phyloP scores from a whole-genome alignment of 2,888 invertebrate species.

The Physocephala rufipes region DNA sequence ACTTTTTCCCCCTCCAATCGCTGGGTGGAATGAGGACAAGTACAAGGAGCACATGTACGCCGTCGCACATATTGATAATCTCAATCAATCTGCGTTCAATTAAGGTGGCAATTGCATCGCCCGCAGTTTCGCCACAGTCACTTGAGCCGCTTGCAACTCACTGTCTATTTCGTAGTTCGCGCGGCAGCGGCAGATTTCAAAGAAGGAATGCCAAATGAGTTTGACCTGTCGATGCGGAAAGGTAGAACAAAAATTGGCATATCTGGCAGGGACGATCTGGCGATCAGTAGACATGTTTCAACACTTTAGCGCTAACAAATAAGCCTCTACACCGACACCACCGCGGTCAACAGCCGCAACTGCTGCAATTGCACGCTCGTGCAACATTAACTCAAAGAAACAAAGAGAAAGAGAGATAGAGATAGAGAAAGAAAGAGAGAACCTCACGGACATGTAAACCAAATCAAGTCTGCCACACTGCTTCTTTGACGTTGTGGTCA shows the following conservation, averaged over 20 bases:
- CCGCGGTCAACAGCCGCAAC: background rate
- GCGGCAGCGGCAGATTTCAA: conserved; percentile 18
- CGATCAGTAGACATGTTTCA: background rate
- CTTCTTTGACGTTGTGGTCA: too few relatives aligned
- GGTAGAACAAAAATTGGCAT: conserved; percentile 22
- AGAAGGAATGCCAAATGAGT: conserved; percentile 14
- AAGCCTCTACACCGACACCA: background rate
- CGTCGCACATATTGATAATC: too few relatives aligned
- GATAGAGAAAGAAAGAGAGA: too few relatives aligned
- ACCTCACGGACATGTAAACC: too few relatives aligned
- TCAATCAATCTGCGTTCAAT: conserved; percentile 7
- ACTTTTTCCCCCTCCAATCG: too few relatives aligned
- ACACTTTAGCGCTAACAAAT: conserved; percentile 1
- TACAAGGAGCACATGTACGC: too few relatives aligned
- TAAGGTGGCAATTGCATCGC: conserved; percentile 15
- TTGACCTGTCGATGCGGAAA: conserved; percentile 21
- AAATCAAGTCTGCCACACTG: too few relatives aligned
- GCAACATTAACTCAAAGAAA: too few relatives aligned
- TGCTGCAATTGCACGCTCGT: too few relatives aligned
- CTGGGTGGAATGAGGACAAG: too few relatives aligned
- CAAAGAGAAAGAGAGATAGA: too few relatives aligned
- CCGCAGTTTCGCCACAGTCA: background rate
- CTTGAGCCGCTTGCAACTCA: background rate
- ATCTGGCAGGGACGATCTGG: conserved; percentile 23
- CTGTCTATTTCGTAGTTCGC: background rate